phyloP scores from a whole-genome alignment of 30 jellyfish, hydroid and myxozoan species.

The Chrysaora quinquecirrha region DNA sequence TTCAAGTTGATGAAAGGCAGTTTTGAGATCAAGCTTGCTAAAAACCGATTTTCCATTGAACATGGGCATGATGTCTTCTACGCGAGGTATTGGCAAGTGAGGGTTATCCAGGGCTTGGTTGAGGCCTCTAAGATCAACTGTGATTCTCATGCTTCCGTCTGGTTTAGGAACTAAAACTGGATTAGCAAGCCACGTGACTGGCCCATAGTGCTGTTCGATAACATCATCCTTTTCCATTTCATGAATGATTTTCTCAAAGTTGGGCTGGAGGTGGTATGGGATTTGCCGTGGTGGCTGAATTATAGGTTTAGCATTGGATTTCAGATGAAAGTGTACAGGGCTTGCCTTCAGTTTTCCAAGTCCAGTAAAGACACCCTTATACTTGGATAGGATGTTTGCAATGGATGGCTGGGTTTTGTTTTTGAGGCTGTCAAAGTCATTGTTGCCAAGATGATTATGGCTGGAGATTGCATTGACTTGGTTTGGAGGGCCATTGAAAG shows the following conservation, averaged over 20 bases:
- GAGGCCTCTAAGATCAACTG: too few relatives aligned
- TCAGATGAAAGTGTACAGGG: neutral
- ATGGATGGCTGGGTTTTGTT: neutral
- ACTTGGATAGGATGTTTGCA: neutral
- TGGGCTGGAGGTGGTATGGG: neutral
- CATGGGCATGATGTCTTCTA: too few relatives aligned
- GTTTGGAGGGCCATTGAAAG: neutral
- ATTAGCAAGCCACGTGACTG: too few relatives aligned
- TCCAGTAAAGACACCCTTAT: neutral
- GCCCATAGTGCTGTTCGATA: too few relatives aligned
- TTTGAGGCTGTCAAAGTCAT: neutral
- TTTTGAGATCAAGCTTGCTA: too few relatives aligned
- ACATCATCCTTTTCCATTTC: too few relatives aligned
- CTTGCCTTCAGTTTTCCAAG: neutral
- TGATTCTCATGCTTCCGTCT: too few relatives aligned
- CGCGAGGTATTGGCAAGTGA: too few relatives aligned
- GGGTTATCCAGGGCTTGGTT: too few relatives aligned
- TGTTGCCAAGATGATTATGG: neutral
- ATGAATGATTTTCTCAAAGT: neutral
- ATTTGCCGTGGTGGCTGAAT: neutral
- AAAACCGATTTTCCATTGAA: too few relatives aligned
- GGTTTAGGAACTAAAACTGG: too few relatives aligned
- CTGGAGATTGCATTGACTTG: neutral
- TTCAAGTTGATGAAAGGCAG: too few relatives aligned
- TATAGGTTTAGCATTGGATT: neutral